Evolutionary conservation across 2,797 vertebrate species (phyloP), one percentile per base, ranked within the genome.

Genomic region (Halcyon smyrnensis): DNA sequence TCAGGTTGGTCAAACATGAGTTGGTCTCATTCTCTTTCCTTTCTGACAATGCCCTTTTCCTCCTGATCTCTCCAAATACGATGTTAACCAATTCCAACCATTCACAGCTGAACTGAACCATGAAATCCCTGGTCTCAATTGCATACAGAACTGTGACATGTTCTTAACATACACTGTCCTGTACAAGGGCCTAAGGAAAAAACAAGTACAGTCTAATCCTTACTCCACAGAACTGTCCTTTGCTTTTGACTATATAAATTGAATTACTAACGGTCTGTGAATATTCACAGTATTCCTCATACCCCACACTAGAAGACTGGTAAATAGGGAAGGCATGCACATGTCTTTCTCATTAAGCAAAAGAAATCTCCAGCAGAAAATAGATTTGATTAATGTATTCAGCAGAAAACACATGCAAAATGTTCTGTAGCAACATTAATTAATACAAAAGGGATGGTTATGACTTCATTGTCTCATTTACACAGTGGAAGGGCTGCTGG

Each of bases 341-440:
- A 25, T 50, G 77, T 68, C 80, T 87, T 36, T 37, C 77, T 77
- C 90, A 76, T 87, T 92, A 90, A 85, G 68, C 39, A 82, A 56
- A 93, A 78, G n/a, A 75, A 62, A 87, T 46, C 69, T 94, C 63
- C 74, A 45, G 60, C 34, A 93, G 75, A 77, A 93, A 70, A 87
- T 8, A 76, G 80, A 91, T 60, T 50, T 25, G 54, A 77, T 85
- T 95, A 57, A 96, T 64, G 69, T 67, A 46, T 73, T 95, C 75
- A 32, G 53, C 57, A 90, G 59, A 50, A 51, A 94, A 88, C 25
- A 54, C 36, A 65, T 0, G 32, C 80, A 75, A 76, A 95, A 45
- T 23, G 39, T 73, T 90, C 80, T 46, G 32, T 30, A 82, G 81
- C 65, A 60, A 71, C 60, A 79, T 75, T 86, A 80, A 84, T 94